Evolutionary conservation across 2,113 vertebrate genomes (phyloP).

Genomic region (Pituophis catenifer): DNA sequence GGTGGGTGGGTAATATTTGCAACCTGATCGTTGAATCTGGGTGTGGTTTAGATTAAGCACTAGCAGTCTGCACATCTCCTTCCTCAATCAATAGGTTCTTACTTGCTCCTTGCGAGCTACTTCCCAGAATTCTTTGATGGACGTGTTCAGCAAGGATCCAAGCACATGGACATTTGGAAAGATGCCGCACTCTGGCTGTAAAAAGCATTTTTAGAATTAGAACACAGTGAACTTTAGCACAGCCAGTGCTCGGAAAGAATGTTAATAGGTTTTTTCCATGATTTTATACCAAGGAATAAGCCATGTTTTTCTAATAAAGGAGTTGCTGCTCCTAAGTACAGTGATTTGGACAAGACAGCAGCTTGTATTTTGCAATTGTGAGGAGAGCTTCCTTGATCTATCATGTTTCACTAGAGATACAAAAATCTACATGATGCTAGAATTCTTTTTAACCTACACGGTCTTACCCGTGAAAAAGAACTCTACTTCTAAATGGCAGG

Average conservation of each 20-base stretch:
- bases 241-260: neutral
- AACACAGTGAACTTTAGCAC: neutral
- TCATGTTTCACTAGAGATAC: neutral
- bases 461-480: accelerated
- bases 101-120: neutral
- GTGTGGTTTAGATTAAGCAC: conserved; percentile 7
- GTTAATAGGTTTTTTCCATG: neutral
- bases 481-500: accelerated
- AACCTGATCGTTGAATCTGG: accelerated
- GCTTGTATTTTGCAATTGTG: neutral
- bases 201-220: neutral
- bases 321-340: neutral
- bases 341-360: neutral
- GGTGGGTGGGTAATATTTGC: accelerated
- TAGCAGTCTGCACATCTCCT: neutral
- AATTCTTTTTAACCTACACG: neutral
- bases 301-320: conserved; percentile 3
- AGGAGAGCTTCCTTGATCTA: neutral
- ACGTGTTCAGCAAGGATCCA: neutral
- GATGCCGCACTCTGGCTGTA: neutral
- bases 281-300: neutral
- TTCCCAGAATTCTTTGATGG: neutral
- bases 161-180: neutral
- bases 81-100: neutral
- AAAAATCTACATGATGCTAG: neutral